Percentiles rank a stretch among this genome's conserved stretches.
Evolutionary conservation across 2,888 invertebrate species (phyloP).

Genomic region (Leucoptera coffeella): DNA sequence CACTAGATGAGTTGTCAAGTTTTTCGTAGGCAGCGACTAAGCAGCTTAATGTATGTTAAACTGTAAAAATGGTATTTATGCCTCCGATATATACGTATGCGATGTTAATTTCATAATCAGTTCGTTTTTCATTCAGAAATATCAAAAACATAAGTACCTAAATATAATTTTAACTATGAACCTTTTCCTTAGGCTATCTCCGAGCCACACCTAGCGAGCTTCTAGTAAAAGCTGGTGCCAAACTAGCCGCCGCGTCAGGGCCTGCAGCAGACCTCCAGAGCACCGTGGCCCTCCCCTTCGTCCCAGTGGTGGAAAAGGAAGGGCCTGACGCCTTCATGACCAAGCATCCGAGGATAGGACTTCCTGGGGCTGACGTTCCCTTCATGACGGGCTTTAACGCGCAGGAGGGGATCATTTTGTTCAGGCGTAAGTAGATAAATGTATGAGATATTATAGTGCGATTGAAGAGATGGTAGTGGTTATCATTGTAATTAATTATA

Average conservation of each 20-base stretch:
- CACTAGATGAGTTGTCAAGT: no score
- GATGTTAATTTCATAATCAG: no score
- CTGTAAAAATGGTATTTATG: no score
- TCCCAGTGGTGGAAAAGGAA: constrained; percentile 45
- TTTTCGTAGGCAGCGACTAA: no score
- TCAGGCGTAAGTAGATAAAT: constrained; percentile 49
- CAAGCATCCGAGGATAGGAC: constrained; percentile 31
- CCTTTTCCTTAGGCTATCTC: constrained; percentile 51
- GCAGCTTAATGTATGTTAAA: no score
- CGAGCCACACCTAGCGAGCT: constrained; percentile 54
- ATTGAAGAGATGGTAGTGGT: no score
- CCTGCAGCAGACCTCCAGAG: constrained; percentile 40
- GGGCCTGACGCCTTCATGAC: constrained; percentile 46
- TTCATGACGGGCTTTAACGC: constrained; percentile 60
- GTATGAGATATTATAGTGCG: no score
- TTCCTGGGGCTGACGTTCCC: constrained; percentile 52
- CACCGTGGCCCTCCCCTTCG: constrained; percentile 56
- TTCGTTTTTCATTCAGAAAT: no score
- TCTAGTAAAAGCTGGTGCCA: constrained; percentile 50
- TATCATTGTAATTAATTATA: no score
- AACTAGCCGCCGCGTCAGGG: constrained; percentile 34
- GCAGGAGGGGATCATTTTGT: constrained; percentile 60
- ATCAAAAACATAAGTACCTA: no score
- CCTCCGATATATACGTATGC: no score
- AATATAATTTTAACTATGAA: no score